Percentiles rank a stretch among this genome's conserved stretches.
Evolutionary conservation across 2,888 invertebrate species (phyloP).

Genomic region (Lasioglossum vierecki): DNA sequence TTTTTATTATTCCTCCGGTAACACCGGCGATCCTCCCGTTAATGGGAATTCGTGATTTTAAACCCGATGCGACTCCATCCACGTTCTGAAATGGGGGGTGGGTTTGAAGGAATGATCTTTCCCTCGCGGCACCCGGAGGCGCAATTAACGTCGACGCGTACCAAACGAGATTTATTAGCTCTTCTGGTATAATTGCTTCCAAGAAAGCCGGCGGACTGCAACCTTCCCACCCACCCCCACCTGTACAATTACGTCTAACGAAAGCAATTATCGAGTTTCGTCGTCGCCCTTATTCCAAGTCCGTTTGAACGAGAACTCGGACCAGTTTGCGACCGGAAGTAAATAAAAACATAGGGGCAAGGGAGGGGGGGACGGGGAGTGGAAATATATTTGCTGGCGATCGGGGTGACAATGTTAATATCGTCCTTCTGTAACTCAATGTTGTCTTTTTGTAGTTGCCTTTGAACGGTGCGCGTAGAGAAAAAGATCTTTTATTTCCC

Average conservation of each 20-base stretch:
- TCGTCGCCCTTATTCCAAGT: conserved; percentile 10
- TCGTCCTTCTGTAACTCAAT: background rate
- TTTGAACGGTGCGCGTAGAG: background rate
- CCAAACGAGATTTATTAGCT: conserved; percentile 70
- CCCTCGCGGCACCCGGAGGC: conserved; percentile 56
- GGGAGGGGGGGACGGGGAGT: background rate
- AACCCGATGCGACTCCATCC: conserved; percentile 54
- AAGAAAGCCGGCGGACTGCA: conserved; percentile 56
- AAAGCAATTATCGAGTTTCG: conserved; percentile 63
- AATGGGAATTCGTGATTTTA: conserved; percentile 71
- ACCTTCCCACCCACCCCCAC: conserved; percentile 55
- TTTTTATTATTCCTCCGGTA: conserved; percentile 54
- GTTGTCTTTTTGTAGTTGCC: background rate
- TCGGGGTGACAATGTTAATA: background rate
- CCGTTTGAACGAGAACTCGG: conserved; percentile 1
- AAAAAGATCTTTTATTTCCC: background rate
- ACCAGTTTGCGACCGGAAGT: conserved; percentile 16
- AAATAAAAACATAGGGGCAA: background rate
- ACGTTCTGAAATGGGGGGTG: conserved; percentile 32
- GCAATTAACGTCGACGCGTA: conserved; percentile 69
- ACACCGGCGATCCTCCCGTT: conserved; percentile 55
- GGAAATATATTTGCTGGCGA: no score
- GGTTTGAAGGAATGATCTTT: conserved; percentile 10
- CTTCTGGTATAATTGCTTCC: conserved; percentile 67
- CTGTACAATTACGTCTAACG: conserved; percentile 51